Evolutionary conservation across 2,113 vertebrate genomes (phyloP).

Genomic region (Stictonetta naevosa): DNA sequence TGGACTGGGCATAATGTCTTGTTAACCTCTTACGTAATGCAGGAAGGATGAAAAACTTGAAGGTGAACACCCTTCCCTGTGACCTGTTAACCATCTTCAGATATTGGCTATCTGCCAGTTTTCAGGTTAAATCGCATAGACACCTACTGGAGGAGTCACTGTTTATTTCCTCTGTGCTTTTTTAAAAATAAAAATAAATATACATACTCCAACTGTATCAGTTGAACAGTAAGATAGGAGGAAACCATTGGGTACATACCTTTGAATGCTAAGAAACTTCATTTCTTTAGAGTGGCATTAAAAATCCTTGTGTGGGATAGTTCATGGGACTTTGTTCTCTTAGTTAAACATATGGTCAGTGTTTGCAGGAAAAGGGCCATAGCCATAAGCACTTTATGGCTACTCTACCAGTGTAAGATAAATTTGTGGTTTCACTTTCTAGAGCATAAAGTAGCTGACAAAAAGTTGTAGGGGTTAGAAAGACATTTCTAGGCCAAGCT

Average conservation of each 20-base stretch:
- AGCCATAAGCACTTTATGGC: neutral
- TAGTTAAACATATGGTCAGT: neutral
- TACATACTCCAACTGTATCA: fast-evolving
- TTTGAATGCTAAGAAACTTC: neutral
- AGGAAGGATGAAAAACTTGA: conserved; percentile 30
- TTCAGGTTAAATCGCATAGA: neutral
- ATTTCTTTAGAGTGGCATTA: neutral
- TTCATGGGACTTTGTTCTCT: neutral
- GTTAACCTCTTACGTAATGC: neutral
- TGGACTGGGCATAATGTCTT: neutral
- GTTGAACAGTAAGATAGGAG: neutral
- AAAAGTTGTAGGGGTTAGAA: neutral
- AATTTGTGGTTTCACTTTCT: neutral
- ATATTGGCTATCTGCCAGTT: neutral
- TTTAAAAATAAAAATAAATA: too few species aligned
- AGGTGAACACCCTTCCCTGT: conserved; percentile 27
- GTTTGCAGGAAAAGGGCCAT: neutral
- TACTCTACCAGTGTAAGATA: neutral
- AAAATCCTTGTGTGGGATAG: neutral
- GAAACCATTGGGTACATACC: neutral
- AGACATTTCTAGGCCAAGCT: neutral
- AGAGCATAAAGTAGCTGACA: neutral
- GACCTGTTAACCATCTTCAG: neutral
- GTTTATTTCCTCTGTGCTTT: neutral
- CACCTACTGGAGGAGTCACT: neutral